phyloP scores from a whole-genome alignment of 2,113 vertebrate species.

The human (Homo sapiens) region GRCh38 chr21:30709001-30709500 shows the following conservation, averaged over 20 bases:
- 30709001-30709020: not conserved
- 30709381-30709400: not conserved
- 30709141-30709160: not conserved
- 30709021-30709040: not conserved
- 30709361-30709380: not conserved
- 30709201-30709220: not conserved
- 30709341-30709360: not conserved
- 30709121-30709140: not conserved
- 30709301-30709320: not conserved
- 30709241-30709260: not conserved
- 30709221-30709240: not conserved
- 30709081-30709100: not conserved
- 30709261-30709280: not conserved
- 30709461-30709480: slow-evolving; percentile 11
- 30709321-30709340: not conserved
- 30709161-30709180: not conserved
- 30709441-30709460: not conserved
- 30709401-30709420: not conserved
- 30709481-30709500: not conserved
- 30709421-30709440: not conserved
- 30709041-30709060: not conserved
- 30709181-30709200: not conserved
- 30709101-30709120: not conserved
- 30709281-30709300: not conserved
- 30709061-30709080: not conserved